These are phyloP conservation scores for Caranx melampygus DNA, from an alignment of 2,113 vertebrate species.

Conservation along the genomic window DNA sequence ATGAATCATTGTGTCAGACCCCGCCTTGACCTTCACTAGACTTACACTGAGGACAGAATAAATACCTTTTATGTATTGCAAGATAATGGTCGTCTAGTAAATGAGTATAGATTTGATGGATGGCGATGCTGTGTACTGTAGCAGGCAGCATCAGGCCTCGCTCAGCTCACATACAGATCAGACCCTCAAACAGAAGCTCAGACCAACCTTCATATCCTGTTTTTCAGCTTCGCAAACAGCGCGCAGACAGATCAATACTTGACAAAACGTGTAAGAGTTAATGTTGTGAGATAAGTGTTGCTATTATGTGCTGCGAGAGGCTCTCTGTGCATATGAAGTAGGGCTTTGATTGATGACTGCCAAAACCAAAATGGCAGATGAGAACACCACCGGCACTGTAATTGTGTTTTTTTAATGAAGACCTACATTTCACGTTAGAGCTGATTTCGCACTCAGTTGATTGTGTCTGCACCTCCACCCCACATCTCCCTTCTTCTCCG, in stretches of 20 bases:
- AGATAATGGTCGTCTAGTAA: conserved; percentile 49
- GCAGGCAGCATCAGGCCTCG: not conserved
- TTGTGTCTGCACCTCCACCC: conserved; percentile 42
- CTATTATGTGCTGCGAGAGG: conserved; percentile 58
- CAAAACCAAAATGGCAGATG: conserved; percentile 72
- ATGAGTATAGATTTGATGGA: conserved; percentile 48
- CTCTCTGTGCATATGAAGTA: conserved; percentile 62
- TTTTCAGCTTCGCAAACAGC: conserved; percentile 34
- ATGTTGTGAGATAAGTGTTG: conserved; percentile 70
- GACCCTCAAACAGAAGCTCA: not conserved
- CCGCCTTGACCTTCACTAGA: conserved; percentile 76
- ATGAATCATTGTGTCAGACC: conserved; percentile 82
- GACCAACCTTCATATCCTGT: not conserved
- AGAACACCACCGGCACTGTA: conserved; percentile 65
- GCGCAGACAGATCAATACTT: conserved; percentile 61
- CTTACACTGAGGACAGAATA: conserved; percentile 64
- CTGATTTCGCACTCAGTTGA: conserved; percentile 74
- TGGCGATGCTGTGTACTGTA: not conserved
- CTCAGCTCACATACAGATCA: not conserved
- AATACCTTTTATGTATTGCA: conserved; percentile 68
- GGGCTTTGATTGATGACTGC: conserved; percentile 77
- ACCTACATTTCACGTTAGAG: conserved; percentile 61
- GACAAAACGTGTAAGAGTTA: conserved; percentile 68
- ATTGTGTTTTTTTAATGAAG: conserved; percentile 80
- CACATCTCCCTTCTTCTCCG: not conserved